Base-by-base conservation (phyloP, 2,797 vertebrate genomes). In the Enteromius afrohamiltoni region DNA sequence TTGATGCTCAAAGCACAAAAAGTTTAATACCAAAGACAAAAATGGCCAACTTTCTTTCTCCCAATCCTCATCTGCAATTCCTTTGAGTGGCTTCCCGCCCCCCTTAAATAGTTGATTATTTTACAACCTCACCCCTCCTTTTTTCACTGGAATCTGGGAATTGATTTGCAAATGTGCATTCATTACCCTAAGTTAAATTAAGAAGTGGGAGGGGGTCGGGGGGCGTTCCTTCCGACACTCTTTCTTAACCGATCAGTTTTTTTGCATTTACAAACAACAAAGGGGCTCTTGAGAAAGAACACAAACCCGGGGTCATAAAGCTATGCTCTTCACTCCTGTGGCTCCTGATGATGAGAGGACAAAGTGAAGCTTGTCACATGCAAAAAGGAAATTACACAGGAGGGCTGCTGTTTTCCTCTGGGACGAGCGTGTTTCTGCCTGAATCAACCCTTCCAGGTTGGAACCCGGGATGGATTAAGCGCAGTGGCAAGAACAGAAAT, bases 161-260 rank as follows among this genome's bases (percentile, higher is more conserved):
- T 94, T 94, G 91, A 94, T 95, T 95, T 95, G 93, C 91, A 93
- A 95, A 94, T 94, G 90, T 85, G 88, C 89, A 90, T 93, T 94
- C 91, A 93, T 88, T 88, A 88, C 86, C 85, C 80, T 67, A 80
- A 90, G 91, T 93, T 90, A 92, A 93, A 93, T 90, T 90, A 90
- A 90, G 86, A 88, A 88, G 75, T 29, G 40, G 40, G 40, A 9
- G 9, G 40, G 40, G 7, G 37, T 42, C 2, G 11, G 78, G 84
- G 62, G 82, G 85, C 81, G 85, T 64, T 83, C 76, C 77, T 84
- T 85, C 64, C n/a, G 60, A 71, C 82, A 82, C 49, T 80, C 80
- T 79, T 88, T 88, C 84, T 85, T 65, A 83, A 87, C 88, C 83
- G 47, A 88, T 89, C 90, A 83, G 62, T 58, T 40, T 58, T 71